Base-by-base conservation (phyloP, 2,888 invertebrate genomes). In the Eudemis profundana region DNA sequence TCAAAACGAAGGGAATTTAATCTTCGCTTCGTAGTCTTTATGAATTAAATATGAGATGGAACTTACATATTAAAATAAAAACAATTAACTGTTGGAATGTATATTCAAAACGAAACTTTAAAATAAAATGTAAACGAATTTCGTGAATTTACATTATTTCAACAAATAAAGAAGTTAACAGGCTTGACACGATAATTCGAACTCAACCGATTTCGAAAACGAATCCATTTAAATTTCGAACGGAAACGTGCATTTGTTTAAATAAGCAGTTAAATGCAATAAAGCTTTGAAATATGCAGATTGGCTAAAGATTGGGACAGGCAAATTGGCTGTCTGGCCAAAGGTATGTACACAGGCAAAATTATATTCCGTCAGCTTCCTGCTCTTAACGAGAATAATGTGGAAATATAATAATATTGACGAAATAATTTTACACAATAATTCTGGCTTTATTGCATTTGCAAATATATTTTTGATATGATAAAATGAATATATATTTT, bases 191-290 rank as follows among this genome's bases (percentile, higher is more conserved):
- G 44, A 44, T 64, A 64, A 64, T 57, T 57, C 8, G 50, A 62
- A 36, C 62, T 38, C 44, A 17, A 12, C 15, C 54, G 47, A 53
- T 49, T 56, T 64, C 57, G 50, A 44, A 57, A 64, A 51, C 44
- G 44, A 51, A 64, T 57, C 42, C 42, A 54, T 54, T 47, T 46
- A 62, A 64, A 42, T 44, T 38, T 64, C 64, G 57, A 64, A 36
- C 57, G 63, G 64, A 64, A 64, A 64, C 38, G 27, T 47, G 23
- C 44, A 44, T 64, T 59, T 64, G 50, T 59, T 64, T 64, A 57
- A 64, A 64, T 64, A 64, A 59, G 36, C 57, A 44, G 50, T 64
- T 59, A 17, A 36, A 44, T 51, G 53, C 33, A 64, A 59, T 64
- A 51, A 51, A 50, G 50, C 19, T 56, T 38, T 59, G 42, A 59